Base-by-base conservation (phyloP, 2,888 invertebrate genomes). In the Dynastes maya region DNA sequence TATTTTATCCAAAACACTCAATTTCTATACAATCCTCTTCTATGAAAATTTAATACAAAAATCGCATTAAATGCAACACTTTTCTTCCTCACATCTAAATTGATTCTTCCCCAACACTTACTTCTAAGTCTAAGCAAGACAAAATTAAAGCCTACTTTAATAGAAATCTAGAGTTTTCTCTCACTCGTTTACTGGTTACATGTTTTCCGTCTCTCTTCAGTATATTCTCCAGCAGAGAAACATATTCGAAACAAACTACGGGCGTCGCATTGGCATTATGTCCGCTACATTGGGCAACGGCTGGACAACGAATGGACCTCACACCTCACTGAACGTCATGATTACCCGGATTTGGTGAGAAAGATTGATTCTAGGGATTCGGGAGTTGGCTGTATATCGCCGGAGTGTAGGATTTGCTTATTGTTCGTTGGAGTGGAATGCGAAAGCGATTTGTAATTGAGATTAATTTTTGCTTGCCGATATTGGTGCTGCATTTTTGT, bases 251-350 rank as follows among this genome's bases (percentile, higher is more conserved):
- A 53, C 29, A 53, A 71, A 55, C 37, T 51, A 16, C 71, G 8
- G 71, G 22, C 13, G 22, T 29, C 53, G 53, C 3, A 68, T 68
- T 53, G 51, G 13, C 27, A 81, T 83, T 83, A 83, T 27, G 78
- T 82, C 78, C 80, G 80, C 75, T 81, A 82, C 82, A 82, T 82
- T 81, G 82, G 80, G 55, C 76, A 67, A 49, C 11, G 64, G 45
- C 58, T 40, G 76, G 83, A 83, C 82, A 83, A 16, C n/a, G 51
- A 27, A 81, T 80, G 79, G 79, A 80, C 76, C 80, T 83, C 82
- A 83, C 84, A 84, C 84, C 84, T 84, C 83, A 82, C 79, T 84
- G 83, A 81, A 72, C 80, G 80, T 80, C 78, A 70, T 82, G 81
- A 83, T 83, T 83, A 81, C 82, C 81, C 74, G 82, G 82, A 81